phyloP scores from a whole-genome alignment of 2,888 invertebrate species.

The Liposcelis brunnea region DNA sequence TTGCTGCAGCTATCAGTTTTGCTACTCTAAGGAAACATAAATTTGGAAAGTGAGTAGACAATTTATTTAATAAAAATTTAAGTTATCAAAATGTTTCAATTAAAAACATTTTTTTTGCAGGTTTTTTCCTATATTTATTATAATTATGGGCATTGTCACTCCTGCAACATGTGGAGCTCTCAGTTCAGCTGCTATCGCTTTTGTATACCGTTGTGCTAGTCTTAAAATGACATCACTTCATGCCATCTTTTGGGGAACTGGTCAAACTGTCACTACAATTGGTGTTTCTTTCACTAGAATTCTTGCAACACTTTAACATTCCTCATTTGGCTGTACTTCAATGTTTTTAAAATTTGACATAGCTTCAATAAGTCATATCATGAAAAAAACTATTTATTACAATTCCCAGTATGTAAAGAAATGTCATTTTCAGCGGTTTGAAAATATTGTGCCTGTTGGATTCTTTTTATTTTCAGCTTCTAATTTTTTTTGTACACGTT shows the following conservation, averaged over 20 bases:
- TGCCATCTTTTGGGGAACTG: conserved; percentile 87
- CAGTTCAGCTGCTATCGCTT: conserved; percentile 83
- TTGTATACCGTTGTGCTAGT: conserved; percentile 80
- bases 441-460: too few relatives aligned
- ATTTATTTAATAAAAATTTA: background rate
- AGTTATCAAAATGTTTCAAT: conserved; percentile 5
- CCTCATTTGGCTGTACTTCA: too few relatives aligned
- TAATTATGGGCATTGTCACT: conserved; percentile 77
- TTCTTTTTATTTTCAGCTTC: too few relatives aligned
- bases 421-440: too few relatives aligned
- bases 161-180: conserved; percentile 78
- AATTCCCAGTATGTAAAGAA: too few relatives aligned
- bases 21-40: conserved; percentile 83
- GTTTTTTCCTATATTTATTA: conserved; percentile 74
- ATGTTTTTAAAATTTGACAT: too few relatives aligned
- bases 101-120: conserved; percentile 29
- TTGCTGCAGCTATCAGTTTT: conserved; percentile 81
- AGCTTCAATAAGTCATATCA: too few relatives aligned
- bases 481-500: too few relatives aligned
- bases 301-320: conserved; percentile 65
- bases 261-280: conserved; percentile 76
- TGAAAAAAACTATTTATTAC: too few relatives aligned
- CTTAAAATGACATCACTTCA: conserved; percentile 80
- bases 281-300: conserved; percentile 86
- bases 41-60: conserved; percentile 46